Evolutionary conservation across 1,140 invertebrate genomes (phyloP), one percentile per base, ranked within the genome.

Genomic region (Drosophila pruinosa): DNA sequence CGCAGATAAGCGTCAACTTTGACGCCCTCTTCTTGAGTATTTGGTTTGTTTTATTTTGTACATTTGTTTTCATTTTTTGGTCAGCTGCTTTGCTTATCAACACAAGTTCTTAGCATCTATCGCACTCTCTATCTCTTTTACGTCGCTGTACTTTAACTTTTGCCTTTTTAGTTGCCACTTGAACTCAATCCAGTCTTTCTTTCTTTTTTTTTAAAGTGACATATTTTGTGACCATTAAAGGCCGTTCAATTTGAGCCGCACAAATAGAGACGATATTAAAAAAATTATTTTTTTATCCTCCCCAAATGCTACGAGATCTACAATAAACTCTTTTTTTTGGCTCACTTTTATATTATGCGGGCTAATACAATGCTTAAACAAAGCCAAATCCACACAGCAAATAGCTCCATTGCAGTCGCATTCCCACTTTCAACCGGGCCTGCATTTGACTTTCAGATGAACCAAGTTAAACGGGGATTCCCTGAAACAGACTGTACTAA

Each of bases 1-100:
- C 80, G 72, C 68, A 85, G 80, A 83, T 83, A 83, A 83, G 80
- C 80, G 67, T 76, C 72, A 83, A 85, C 76, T 83, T 85, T 79
- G 80, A 83, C 76, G 80, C 80, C 72, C 62, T 81, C 64, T 81
- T 63, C 52, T 62, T 69, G 36, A 21, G 38, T 17, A 41, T 50
- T 50, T 58, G 39, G 15, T 50, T 38, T 45, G 71, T 67, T 48
- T 31, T 54, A 17, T 14, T 53, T 48, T 36, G 17, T 24, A 56
- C 38, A 26, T 63, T 61, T 8, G 41, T 36, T 45, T 17, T 38
- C 2, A 36, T 34, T 22, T 47, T 48, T 39, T 17, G 50, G 43
- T 50, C 54, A 53, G 22, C 62, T 74, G 15, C 47, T 28, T 50
- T 31, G 47, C 47, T 50, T 50, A 50, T 43, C 57, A 67, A 28